phyloP scores from a whole-genome alignment of 2,888 invertebrate genomes.

The Brenthis ino region DNA sequence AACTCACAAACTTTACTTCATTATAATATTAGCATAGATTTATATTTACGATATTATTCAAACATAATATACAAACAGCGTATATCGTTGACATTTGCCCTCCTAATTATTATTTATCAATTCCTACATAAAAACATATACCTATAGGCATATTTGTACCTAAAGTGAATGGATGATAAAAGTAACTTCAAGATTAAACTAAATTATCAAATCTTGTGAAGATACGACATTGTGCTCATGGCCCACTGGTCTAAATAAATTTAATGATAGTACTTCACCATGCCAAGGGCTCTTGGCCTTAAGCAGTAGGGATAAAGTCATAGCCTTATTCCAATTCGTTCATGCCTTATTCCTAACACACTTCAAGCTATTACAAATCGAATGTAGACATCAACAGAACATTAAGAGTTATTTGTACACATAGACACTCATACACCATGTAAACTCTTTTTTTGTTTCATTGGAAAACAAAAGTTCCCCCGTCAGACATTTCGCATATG shows the following conservation, averaged over 20 bases:
- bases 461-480: constrained; percentile 6
- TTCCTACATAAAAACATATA: too few relatives aligned
- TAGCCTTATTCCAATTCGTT: neutral
- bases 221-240: neutral
- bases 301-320: neutral
- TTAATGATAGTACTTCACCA: neutral
- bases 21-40: too few relatives aligned
- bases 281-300: neutral
- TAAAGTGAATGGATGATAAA: neutral
- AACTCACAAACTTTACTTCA: too few relatives aligned
- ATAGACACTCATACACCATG: neutral
- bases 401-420: neutral
- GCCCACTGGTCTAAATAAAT: constrained; percentile 5
- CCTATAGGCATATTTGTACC: too few relatives aligned
- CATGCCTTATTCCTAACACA: neutral
- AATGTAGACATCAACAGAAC: neutral
- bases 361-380: neutral
- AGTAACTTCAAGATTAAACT: neutral
- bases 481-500: constrained; percentile 15
- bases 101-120: too few relatives aligned
- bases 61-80: too few relatives aligned
- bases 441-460: constrained; percentile 3
- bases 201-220: neutral
- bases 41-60: too few relatives aligned
- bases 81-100: too few relatives aligned